These are phyloP conservation scores for Ophioninae sp. DNA, from an alignment of 2,888 invertebrate species.

Conservation along the genomic window DNA sequence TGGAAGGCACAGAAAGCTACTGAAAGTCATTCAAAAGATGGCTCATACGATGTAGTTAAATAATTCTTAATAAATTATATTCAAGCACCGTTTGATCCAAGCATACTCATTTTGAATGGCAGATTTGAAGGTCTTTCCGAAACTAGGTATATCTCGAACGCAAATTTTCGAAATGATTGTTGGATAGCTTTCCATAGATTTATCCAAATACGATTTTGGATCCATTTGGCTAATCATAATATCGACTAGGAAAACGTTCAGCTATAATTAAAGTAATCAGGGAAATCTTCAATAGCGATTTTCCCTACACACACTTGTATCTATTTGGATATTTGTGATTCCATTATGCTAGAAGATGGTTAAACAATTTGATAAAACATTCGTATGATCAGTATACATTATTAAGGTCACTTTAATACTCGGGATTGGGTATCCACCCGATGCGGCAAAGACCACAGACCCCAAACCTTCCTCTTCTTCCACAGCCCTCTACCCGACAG, in stretches of 20 bases:
- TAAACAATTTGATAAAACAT: conserved; percentile 64
- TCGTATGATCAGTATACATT: conserved; percentile 64
- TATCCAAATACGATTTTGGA: too few species aligned
- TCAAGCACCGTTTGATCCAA: too few species aligned
- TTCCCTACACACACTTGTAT: not conserved
- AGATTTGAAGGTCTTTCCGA: too few species aligned
- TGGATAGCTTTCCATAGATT: too few species aligned
- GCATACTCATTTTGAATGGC: too few species aligned
- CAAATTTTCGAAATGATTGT: too few species aligned
- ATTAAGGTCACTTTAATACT: conserved; percentile 65
- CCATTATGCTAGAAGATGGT: conserved; percentile 12
- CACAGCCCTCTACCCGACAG: conserved; percentile 11
- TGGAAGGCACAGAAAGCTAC: conserved; percentile 54
- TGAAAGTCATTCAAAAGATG: too few species aligned
- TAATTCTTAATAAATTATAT: too few species aligned
- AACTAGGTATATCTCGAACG: too few species aligned
- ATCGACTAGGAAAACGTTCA: too few species aligned
- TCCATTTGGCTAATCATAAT: too few species aligned
- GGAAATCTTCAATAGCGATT: not conserved
- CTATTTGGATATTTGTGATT: not conserved
- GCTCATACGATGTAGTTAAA: too few species aligned
- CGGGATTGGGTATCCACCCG: conserved; percentile 29
- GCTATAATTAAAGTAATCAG: not conserved
- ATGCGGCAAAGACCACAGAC: conserved; percentile 21
- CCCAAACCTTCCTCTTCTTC: conserved; percentile 22